phyloP scores from a whole-genome alignment of 2,888 invertebrate species.

The Galerucella nymphaeae region DNA sequence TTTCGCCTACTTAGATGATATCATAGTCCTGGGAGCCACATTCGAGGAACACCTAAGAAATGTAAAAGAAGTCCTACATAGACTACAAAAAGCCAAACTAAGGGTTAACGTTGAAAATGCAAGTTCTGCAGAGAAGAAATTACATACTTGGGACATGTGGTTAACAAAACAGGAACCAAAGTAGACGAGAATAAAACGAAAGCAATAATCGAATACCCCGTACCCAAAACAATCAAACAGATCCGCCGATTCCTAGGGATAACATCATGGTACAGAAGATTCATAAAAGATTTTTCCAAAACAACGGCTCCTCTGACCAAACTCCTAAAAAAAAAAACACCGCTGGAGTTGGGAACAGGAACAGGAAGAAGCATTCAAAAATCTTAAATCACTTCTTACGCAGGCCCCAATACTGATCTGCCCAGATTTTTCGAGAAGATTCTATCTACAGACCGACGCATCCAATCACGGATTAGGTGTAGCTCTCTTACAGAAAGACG shows the following conservation, averaged over 20 bases:
- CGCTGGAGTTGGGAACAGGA: constrained; percentile 14
- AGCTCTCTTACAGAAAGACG: constrained; percentile 42
- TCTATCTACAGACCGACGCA: constrained; percentile 46
- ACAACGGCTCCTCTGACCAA: constrained; percentile 9
- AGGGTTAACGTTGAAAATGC: too few species aligned
- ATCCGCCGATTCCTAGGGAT: constrained; percentile 22
- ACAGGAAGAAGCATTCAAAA: constrained; percentile 18
- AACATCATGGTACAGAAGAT: constrained; percentile 28
- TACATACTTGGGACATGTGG: neutral
- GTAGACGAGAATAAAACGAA: neutral
- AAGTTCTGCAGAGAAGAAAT: neutral
- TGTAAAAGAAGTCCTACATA: too few species aligned
- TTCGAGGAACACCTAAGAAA: too few species aligned
- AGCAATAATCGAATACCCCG: neutral
- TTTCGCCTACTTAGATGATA: too few species aligned
- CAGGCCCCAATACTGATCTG: constrained; percentile 36
- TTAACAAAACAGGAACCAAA: neutral
- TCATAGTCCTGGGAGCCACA: too few species aligned
- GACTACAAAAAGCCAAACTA: too few species aligned
- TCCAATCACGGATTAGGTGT: constrained; percentile 47
- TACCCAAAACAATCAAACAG: neutral
- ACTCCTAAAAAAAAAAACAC: constrained; percentile 7
- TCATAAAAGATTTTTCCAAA: constrained; percentile 23
- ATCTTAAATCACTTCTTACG: neutral
- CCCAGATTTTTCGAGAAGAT: constrained; percentile 42